A percentile compares a stretch with the other conserved stretches of the same genome.
These are phyloP conservation scores for Cephalopholis sonnerati DNA, from an alignment of 2,113 vertebrate genomes.

Conservation along the genomic window DNA sequence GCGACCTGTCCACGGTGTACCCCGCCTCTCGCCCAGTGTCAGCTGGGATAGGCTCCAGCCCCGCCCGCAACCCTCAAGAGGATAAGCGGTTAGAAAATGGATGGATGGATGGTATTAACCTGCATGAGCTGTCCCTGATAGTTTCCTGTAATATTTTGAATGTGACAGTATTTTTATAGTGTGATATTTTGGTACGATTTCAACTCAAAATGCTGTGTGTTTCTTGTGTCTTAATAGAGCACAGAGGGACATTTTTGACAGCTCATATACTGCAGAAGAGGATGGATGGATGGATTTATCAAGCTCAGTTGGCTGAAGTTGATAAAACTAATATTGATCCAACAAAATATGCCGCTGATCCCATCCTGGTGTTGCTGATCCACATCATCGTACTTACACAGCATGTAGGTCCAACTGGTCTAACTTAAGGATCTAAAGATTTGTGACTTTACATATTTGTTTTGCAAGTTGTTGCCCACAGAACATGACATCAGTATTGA, in stretches of 20 bases:
- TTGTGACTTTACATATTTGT: background rate
- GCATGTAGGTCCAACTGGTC: background rate
- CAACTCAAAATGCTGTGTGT: background rate
- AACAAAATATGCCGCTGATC: background rate
- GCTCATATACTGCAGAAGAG: background rate
- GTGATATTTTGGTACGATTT: background rate
- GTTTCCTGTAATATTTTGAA: background rate
- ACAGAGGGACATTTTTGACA: background rate
- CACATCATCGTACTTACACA: background rate
- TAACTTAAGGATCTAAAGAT: background rate
- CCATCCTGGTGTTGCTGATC: background rate
- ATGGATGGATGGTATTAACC: no score
- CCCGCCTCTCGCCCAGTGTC: no score
- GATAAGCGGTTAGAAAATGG: no score
- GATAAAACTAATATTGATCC: background rate
- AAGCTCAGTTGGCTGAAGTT: no score
- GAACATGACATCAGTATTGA: conserved; percentile 1
- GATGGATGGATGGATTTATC: background rate
- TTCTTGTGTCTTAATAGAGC: background rate
- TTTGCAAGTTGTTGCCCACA: background rate
- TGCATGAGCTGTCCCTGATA: background rate
- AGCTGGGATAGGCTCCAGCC: no score
- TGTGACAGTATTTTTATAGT: background rate
- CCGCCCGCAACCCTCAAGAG: no score
- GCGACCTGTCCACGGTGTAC: no score